phyloP scores from a whole-genome alignment of 2,113 vertebrate species.

The Prolemur simus region DNA sequence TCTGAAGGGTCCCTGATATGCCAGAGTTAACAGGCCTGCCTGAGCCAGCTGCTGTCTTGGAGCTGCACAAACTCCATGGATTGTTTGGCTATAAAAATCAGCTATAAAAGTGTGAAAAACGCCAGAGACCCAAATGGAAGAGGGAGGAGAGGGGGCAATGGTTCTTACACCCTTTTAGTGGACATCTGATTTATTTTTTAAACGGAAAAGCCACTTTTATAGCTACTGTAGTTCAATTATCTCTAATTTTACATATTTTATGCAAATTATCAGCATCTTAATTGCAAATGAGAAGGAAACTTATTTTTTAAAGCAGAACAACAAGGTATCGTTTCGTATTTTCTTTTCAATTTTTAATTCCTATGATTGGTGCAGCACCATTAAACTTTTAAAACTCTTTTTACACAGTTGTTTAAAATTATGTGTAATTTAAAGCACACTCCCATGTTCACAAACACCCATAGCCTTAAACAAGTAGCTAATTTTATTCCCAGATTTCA shows the following conservation, averaged over 20 bases:
- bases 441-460: constrained; percentile 68
- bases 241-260: constrained; percentile 89
- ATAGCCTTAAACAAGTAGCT: constrained; percentile 71
- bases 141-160: constrained; percentile 65
- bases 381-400: constrained; percentile 85
- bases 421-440: constrained; percentile 78
- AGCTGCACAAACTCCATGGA: constrained; percentile 80
- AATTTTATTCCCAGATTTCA: constrained; percentile 59
- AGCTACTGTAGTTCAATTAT: constrained; percentile 88
- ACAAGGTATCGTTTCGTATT: constrained; percentile 85
- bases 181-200: constrained; percentile 88
- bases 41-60: constrained; percentile 78
- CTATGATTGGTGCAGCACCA: constrained; percentile 80
- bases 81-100: constrained; percentile 87
- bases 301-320: constrained; percentile 87
- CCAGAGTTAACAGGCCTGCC: constrained; percentile 78
- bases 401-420: constrained; percentile 81
- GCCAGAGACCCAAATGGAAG: constrained; percentile 81
- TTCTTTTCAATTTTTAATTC: constrained; percentile 85
- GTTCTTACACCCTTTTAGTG: constrained; percentile 84
- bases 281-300: constrained; percentile 87
- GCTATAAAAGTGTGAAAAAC: constrained; percentile 85
- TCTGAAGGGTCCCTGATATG: constrained; percentile 78
- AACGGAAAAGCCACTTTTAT: constrained; percentile 84
- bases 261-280: constrained; percentile 85